Base-by-base conservation (phyloP, 2,888 invertebrate species). In the Brachylomia viminalis region DNA sequence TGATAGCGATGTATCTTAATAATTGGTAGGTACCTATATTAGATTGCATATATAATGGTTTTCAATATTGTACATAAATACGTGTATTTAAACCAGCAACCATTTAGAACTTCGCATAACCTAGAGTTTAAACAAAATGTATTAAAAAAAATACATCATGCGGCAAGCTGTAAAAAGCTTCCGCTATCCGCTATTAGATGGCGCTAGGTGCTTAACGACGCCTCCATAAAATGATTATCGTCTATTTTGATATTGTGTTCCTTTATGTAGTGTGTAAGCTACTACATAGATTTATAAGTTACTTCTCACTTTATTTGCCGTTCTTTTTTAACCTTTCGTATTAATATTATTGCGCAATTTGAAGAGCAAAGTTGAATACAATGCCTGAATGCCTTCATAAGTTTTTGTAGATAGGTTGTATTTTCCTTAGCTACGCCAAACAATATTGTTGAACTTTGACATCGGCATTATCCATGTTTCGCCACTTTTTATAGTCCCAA, bases 401-500 rank as follows among this genome's bases (percentile, higher is more conserved):
- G 38, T 70, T 67, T 38, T 5, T 45, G 23, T 15, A 13, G 8
- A 49, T 74, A 38, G 42, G 47, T 27, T n/a, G 45, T 33, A 61
- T 52, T 71, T 56, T 52, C 7, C 23, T 38, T 59, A 64, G 23
- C 30, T 45, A 33, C 59, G n/a, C 61, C 67, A 38, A 65, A 78
- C 82, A 82, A 84, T 84, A 73, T 82, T 75, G 71, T 77, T 82
- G 74, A 90, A 90, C 88, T 90, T 86, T 87, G 84, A 85, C 85
- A 89, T 87, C 80, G 83, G 71, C 74, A 80, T 82, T 85, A 79
- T 77, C 78, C 84, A 80, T 84, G 78, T 82, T 81, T 68, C 75
- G 72, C 79, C 72, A 72, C 65, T 74, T 82, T 84, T 82, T 84
- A 81, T 84, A 76, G 84, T 77, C 84, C 83, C 88, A 75, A 80